phyloP scores from a whole-genome alignment of 2,888 invertebrate species.

The Altica lythri region DNA sequence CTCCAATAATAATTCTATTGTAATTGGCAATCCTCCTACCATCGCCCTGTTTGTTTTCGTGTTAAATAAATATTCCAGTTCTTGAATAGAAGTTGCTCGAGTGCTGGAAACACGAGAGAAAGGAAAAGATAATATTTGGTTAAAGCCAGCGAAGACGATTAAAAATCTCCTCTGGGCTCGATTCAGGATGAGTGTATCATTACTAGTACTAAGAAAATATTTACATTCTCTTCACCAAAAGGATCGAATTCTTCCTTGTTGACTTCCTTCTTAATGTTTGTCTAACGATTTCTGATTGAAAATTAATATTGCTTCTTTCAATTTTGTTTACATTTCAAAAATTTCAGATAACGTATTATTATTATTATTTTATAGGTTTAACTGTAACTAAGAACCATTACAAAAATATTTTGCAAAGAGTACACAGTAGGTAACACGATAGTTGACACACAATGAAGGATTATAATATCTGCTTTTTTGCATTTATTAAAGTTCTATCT shows the following conservation, averaged over 20 bases:
- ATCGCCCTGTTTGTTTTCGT: slow-evolving; percentile 13
- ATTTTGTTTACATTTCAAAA: no score
- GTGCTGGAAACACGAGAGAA: slow-evolving; percentile 9
- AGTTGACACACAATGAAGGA: no score
- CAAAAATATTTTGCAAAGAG: no score
- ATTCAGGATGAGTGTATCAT: slow-evolving; percentile 10
- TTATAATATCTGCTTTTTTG: no score
- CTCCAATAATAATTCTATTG: slow-evolving; percentile 17
- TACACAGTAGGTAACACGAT: no score
- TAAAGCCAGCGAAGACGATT: slow-evolving; percentile 13
- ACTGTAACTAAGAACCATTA: no score
- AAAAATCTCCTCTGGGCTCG: slow-evolving; percentile 15
- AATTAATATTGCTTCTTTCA: slow-evolving; percentile 3
- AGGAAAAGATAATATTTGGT: slow-evolving; percentile 19
- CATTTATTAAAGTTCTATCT: no score
- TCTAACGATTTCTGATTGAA: slow-evolving; percentile 5
- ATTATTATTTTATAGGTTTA: no score
- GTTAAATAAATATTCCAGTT: slow-evolving; percentile 16
- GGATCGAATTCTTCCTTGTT: neutral
- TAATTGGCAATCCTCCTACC: slow-evolving; percentile 11
- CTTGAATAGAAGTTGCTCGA: slow-evolving; percentile 7
- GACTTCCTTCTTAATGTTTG: slow-evolving; percentile 7
- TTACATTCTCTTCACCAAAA: neutral
- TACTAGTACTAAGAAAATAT: slow-evolving; percentile 15
- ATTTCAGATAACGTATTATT: no score